phyloP scores from a whole-genome alignment of 2,797 vertebrate species.

The Paramormyrops hopkinsi region DNA sequence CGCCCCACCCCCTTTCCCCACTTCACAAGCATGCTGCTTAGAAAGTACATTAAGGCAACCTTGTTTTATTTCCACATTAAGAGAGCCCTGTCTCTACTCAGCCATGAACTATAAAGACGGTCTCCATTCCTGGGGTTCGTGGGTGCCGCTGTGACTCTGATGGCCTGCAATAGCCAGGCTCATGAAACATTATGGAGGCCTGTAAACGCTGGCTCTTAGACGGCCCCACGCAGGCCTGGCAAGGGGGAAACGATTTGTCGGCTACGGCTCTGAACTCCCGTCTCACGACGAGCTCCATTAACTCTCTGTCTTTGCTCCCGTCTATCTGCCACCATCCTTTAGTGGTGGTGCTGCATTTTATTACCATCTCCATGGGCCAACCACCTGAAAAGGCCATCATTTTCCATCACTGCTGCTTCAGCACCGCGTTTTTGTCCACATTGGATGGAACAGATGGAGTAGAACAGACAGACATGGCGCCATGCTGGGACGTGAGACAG shows the following conservation, averaged over 20 bases:
- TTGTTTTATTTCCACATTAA: slow-evolving; percentile 11
- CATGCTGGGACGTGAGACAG: neutral
- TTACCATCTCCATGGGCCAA: slow-evolving; percentile 44
- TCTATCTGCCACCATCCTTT: slow-evolving; percentile 33
- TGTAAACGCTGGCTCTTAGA: slow-evolving; percentile 48
- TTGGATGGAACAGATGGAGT: slow-evolving; percentile 5
- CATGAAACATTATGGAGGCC: slow-evolving; percentile 58
- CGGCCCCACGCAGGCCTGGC: slow-evolving; percentile 27
- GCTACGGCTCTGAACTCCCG: slow-evolving; percentile 40
- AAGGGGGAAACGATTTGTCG: slow-evolving; percentile 41
- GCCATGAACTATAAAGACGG: neutral
- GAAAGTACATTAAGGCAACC: slow-evolving; percentile 10
- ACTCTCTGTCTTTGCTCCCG: slow-evolving; percentile 40
- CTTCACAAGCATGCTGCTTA: neutral
- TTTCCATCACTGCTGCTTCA: slow-evolving; percentile 25
- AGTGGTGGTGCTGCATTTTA: slow-evolving; percentile 41
- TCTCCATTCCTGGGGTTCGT: neutral
- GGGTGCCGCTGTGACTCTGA: slow-evolving; percentile 22
- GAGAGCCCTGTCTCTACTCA: slow-evolving; percentile 1
- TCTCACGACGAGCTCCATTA: slow-evolving; percentile 54
- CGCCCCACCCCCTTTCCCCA: neutral
- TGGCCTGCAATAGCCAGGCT: slow-evolving; percentile 45
- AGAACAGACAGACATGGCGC: neutral
- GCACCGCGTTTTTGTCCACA: slow-evolving; percentile 25
- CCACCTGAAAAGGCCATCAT: slow-evolving; percentile 27